Evolutionary conservation across 2,888 invertebrate genomes (phyloP).

Genomic region (Mantis religiosa): DNA sequence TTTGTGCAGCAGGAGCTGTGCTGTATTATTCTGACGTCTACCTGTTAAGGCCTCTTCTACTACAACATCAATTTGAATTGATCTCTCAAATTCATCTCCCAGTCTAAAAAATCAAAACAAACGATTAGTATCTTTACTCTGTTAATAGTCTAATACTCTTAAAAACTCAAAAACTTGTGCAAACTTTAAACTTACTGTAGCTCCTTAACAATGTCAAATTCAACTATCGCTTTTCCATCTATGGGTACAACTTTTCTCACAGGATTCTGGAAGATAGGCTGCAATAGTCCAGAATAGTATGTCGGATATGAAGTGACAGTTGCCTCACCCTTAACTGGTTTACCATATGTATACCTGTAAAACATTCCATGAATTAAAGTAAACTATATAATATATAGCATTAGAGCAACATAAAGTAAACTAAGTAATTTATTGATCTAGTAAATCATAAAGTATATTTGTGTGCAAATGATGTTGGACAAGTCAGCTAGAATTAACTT

Average conservation of each 20-base stretch:
- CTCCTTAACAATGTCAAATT: constrained; percentile 72
- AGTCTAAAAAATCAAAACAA: constrained; percentile 48
- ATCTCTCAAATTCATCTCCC: constrained; percentile 74
- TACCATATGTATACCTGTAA: constrained; percentile 75
- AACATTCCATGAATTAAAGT: neutral
- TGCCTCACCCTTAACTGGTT: constrained; percentile 80
- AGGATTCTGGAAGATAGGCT: constrained; percentile 67
- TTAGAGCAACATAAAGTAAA: too few relatives aligned
- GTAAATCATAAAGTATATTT: too few relatives aligned
- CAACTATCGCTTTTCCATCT: constrained; percentile 70
- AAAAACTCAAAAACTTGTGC: neutral
- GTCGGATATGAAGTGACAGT: constrained; percentile 81
- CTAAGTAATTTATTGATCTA: too few relatives aligned
- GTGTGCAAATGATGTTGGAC: too few relatives aligned
- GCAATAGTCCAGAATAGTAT: constrained; percentile 71
- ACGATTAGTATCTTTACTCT: neutral
- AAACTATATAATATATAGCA: neutral
- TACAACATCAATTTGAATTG: constrained; percentile 79
- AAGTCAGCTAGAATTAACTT: too few relatives aligned
- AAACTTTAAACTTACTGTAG: constrained; percentile 44
- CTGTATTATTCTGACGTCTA: constrained; percentile 73
- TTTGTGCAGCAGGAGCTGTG: constrained; percentile 70
- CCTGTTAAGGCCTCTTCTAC: constrained; percentile 87
- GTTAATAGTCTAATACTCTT: neutral
- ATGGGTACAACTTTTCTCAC: constrained; percentile 56